A percentile compares a stretch with the other conserved stretches of the same genome.
Evolutionary conservation across 2,888 invertebrate genomes (phyloP).

Genomic region (Thecocarcelia acutangulata): DNA sequence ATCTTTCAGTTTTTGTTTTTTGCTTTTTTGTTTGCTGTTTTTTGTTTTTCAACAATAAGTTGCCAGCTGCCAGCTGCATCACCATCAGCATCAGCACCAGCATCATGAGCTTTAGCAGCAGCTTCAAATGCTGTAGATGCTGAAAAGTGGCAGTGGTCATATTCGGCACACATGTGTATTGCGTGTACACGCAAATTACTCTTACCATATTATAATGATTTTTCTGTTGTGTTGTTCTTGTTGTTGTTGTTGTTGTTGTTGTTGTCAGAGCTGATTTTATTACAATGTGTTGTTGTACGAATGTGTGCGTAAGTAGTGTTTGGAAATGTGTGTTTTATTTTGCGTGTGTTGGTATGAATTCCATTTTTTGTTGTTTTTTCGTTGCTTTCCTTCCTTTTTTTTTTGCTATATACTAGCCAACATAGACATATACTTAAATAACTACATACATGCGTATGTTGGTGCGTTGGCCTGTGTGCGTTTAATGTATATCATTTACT

Average conservation of each 20-base stretch:
- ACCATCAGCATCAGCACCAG: neutral
- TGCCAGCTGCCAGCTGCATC: conserved; percentile 34
- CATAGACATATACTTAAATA: neutral
- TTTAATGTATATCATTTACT: conserved; percentile 61
- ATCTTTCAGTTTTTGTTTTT: conserved; percentile 5
- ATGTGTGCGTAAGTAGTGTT: conserved; percentile 55
- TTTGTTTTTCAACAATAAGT: conserved; percentile 31
- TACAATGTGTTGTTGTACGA: conserved; percentile 74
- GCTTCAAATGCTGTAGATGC: conserved; percentile 17
- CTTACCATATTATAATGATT: conserved; percentile 24
- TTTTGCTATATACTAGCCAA: conserved; percentile 40
- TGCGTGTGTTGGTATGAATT: conserved; percentile 55
- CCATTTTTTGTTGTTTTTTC: conserved; percentile 41
- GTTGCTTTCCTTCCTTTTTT: neutral
- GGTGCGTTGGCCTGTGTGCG: conserved; percentile 2
- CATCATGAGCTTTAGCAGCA: conserved; percentile 9
- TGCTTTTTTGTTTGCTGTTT: too few species aligned
- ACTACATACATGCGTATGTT: neutral
- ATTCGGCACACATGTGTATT: conserved; percentile 68
- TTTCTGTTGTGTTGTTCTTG: too few species aligned
- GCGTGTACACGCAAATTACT: conserved; percentile 76
- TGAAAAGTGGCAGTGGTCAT: conserved; percentile 45
- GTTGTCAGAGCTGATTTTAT: conserved; percentile 72
- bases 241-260: too few species aligned
- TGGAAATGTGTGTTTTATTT: conserved; percentile 12